Base-by-base conservation (phyloP, 2,888 invertebrate species). In the Oegoconia quadripuncta region DNA sequence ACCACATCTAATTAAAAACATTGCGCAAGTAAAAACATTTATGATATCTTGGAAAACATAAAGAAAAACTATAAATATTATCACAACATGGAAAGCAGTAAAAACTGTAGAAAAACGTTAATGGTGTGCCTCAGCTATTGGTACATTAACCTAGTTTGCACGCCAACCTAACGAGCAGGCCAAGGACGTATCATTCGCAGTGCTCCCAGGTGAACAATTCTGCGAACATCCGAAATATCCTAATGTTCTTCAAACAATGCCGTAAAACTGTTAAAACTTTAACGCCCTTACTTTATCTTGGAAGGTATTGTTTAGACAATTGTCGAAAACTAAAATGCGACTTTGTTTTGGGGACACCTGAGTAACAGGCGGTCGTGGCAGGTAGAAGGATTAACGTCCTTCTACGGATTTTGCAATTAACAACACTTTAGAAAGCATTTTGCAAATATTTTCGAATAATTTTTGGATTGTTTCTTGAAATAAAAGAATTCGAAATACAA, bases 311-410 rank as follows among this genome's bases (percentile, higher is more conserved):
- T 9, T 22, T 9, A 22, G 9, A 22, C 22, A 27, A 30, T 30
- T 16, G 7, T 3, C 17, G 22, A 32, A 32, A 32, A 20, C 12
- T 12, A 32, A 32, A 32, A 20, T 8, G 14, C 3, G 22, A 5
- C 3, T 20, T 32, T 32, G 20, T 32, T 20, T 32, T 15, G 20
- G 7, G 18, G 5, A 20, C 20, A 32, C 20, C 20, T 30, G 29
- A 30, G 4, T 16, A 12, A 14, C 9, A 1, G 8, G 27, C n/a
- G 11, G 32, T 20, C 32, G n/a, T 32, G 12, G 20, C 25, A 26
- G 34, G 34, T 34, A 34, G 34, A 25, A 25, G 16, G 17, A 34
- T 34, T 22, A 25, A 26, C 26, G 7, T 2, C 33, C 9, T 8
- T 33, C 13, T 12, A 33, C 12, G 17, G 18, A 3, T 7, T n/a